A percentile compares a stretch with the other conserved stretches of the same genome.
phyloP scores from a whole-genome alignment of 2,113 vertebrate genomes.

The Lathamus discolor region DNA sequence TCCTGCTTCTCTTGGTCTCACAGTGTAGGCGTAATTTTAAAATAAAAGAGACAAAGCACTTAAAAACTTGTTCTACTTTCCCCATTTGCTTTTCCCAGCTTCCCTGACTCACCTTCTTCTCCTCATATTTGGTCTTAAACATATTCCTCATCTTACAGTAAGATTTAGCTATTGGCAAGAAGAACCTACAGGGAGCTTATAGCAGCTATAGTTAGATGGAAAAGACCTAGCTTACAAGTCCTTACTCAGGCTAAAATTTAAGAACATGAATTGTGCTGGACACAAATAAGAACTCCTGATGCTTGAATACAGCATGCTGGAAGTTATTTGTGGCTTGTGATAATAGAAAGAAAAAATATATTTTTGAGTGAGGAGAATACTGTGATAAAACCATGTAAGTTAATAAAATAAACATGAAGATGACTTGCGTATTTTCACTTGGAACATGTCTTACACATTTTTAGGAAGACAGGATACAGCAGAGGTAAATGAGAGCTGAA shows the following conservation, averaged over 20 bases:
- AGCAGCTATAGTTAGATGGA: not conserved
- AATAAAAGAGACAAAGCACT: not conserved
- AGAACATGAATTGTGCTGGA: not conserved
- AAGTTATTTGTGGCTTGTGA: not conserved
- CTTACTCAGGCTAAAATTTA: not conserved
- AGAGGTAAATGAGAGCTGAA: not conserved
- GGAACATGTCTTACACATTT: not conserved
- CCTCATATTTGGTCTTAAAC: not conserved
- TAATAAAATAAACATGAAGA: slow-evolving; percentile 40
- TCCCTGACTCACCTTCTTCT: not conserved
- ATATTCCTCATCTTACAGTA: not conserved
- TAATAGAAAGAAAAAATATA: not conserved
- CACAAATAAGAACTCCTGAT: not conserved
- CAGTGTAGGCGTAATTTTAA: not conserved
- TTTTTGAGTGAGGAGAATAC: not conserved
- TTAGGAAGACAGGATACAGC: not conserved
- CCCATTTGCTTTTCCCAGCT: not conserved
- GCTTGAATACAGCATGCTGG: not conserved
- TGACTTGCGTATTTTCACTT: not conserved
- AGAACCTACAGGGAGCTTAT: not conserved
- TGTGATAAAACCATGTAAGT: not conserved
- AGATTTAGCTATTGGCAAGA: not conserved
- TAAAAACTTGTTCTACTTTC: not conserved
- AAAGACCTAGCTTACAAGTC: fast-evolving
- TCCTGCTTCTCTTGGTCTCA: not conserved